A percentile compares a stretch with the other conserved stretches of the same genome.
Evolutionary conservation across 2,888 invertebrate species (phyloP).

Genomic region (Tiliacea citrago): DNA sequence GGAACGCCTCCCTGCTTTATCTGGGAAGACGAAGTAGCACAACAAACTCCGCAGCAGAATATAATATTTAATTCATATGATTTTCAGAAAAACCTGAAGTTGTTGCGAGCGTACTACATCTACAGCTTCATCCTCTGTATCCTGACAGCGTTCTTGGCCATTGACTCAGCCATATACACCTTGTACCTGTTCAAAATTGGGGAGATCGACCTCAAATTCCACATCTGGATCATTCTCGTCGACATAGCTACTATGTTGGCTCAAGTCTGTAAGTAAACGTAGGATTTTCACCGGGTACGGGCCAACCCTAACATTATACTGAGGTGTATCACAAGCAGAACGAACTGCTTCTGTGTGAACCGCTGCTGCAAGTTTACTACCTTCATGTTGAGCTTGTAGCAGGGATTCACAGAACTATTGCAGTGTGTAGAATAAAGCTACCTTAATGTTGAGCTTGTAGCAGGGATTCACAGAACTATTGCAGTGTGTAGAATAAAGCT

Average conservation of each 20-base stretch:
- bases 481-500: too few species aligned
- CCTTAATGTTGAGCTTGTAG: too few species aligned
- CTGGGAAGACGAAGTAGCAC: too few species aligned
- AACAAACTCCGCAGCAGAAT: too few species aligned
- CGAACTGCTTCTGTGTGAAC: not conserved
- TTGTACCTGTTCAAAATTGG: not conserved
- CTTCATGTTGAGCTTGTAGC: not conserved
- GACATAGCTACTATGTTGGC: slow-evolving; percentile 25
- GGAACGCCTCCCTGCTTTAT: too few species aligned
- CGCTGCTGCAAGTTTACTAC: not conserved
- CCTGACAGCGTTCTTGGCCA: not conserved
- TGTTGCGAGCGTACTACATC: slow-evolving; percentile 38
- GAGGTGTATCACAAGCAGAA: too few species aligned
- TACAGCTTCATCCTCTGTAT: slow-evolving; percentile 37
- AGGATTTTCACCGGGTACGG: not conserved
- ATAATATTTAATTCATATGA: not conserved
- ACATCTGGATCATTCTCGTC: slow-evolving; percentile 22
- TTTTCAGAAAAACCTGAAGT: slow-evolving; percentile 41
- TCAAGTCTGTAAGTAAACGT: slow-evolving; percentile 32
- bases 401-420: not conserved
- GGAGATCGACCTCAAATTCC: not conserved
- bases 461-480: too few species aligned
- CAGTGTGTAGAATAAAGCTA: not conserved
- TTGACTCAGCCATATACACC: not conserved
- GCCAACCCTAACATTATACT: not conserved